phyloP scores from a whole-genome alignment of 2,113 vertebrate species.

The Apeltes quadracus region DNA sequence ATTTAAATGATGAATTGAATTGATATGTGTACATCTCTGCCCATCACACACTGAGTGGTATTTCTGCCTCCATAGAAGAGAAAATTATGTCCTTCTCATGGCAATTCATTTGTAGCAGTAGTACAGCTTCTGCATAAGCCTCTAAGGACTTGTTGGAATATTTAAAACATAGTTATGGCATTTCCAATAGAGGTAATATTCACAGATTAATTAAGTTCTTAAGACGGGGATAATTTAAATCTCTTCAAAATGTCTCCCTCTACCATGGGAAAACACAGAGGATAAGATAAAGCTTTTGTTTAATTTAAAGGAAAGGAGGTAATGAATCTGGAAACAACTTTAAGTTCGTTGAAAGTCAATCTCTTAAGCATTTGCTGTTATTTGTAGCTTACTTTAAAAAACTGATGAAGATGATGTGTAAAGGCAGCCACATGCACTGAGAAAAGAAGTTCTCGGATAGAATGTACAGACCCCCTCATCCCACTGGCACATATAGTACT shows the following conservation, averaged over 20 bases:
- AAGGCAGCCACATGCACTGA: slow-evolving; percentile 28
- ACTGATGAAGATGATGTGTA: neutral
- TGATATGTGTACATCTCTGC: neutral
- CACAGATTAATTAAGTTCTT: neutral
- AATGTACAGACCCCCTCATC: slow-evolving; percentile 47
- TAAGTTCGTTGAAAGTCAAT: neutral
- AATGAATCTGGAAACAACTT: neutral
- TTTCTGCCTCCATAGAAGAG: neutral
- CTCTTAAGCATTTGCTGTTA: neutral
- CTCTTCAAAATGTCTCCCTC: neutral
- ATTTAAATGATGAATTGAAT: slow-evolving; percentile 17
- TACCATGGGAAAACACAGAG: neutral
- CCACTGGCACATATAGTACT: slow-evolving; percentile 47
- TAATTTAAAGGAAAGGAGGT: neutral
- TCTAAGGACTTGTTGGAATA: neutral
- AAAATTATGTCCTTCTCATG: neutral
- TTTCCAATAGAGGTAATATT: neutral
- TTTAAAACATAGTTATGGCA: slow-evolving; percentile 5
- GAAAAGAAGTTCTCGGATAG: slow-evolving; percentile 37
- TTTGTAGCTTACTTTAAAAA: slow-evolving; percentile 11
- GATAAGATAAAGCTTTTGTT: neutral
- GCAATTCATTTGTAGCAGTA: neutral
- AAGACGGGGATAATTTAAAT: neutral
- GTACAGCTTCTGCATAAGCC: neutral
- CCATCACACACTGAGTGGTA: neutral